Percentiles rank a stretch among this genome's conserved stretches.
phyloP scores from a whole-genome alignment of 2,113 vertebrate genomes.

The Pteronura brasiliensis region DNA sequence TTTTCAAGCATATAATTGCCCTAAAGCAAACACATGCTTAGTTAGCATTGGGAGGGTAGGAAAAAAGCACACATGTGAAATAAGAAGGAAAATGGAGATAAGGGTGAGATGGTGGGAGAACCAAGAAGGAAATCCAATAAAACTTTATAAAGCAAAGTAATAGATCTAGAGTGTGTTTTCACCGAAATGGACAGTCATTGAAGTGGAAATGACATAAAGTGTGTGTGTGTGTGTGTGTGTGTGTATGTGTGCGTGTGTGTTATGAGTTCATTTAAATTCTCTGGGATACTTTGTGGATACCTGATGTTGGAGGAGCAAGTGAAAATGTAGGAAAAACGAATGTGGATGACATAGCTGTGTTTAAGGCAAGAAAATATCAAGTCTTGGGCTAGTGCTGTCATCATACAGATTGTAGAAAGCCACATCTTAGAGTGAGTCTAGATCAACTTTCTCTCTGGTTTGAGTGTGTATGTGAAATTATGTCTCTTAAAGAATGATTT shows the following conservation, averaged over 20 bases:
- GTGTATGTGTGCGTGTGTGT: not conserved
- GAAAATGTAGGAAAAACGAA: not conserved
- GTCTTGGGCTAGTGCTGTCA: not conserved
- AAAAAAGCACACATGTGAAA: not conserved
- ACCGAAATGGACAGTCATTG: not conserved
- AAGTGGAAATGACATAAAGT: not conserved
- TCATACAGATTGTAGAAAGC: not conserved
- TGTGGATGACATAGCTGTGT: not conserved
- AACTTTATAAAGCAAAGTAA: not conserved
- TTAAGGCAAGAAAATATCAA: not conserved
- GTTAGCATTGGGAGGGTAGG: not conserved
- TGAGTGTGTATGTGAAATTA: not conserved
- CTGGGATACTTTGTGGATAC: not conserved
- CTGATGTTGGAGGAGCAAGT: not conserved
- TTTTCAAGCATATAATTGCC: not conserved
- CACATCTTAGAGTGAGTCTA: not conserved
- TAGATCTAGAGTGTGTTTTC: not conserved
- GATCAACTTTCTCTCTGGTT: not conserved
- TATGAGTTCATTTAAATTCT: not conserved
- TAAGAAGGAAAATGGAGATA: not conserved
- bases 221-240: not conserved
- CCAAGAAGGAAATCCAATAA: not conserved
- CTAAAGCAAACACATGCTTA: not conserved
- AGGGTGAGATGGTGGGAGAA: not conserved
- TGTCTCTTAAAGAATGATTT: not conserved